Conservation (phyloP, 2,113 vertebrate species). For the Cepphus grylle region DNA sequence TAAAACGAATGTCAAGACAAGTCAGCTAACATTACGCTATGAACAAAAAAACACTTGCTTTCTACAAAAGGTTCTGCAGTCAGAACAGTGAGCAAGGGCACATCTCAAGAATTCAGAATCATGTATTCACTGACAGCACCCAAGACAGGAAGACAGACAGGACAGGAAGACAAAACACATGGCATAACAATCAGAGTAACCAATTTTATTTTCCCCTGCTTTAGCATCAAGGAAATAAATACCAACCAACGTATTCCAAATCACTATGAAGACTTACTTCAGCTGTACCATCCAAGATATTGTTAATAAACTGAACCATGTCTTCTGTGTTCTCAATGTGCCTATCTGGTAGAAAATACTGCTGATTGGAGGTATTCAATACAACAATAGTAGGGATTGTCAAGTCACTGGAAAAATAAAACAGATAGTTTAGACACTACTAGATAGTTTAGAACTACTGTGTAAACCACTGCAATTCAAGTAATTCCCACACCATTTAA, state of each 20-base stretch:
- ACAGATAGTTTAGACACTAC: not conserved
- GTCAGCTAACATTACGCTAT: not conserved
- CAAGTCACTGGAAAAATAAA: slow-evolving; percentile 82
- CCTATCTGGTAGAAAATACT: slow-evolving; percentile 90
- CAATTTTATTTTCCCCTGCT: not conserved
- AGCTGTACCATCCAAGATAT: slow-evolving; percentile 88
- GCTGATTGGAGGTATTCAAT: slow-evolving; percentile 95
- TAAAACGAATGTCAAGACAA: not conserved
- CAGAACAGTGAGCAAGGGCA: not conserved
- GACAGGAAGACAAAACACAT: not conserved
- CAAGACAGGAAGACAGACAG: not conserved
- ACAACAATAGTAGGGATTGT: slow-evolving; percentile 89
- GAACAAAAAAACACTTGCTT: not conserved
- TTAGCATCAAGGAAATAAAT: not conserved
- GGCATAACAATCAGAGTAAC: not conserved
- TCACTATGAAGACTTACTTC: slow-evolving; percentile 73
- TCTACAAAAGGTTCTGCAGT: not conserved
- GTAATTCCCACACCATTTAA: not conserved
- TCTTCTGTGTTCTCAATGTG: slow-evolving; percentile 82
- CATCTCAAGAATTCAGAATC: not conserved
- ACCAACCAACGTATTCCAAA: not conserved
- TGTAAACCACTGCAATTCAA: not conserved
- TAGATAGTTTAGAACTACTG: not conserved
- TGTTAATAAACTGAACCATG: slow-evolving; percentile 90
- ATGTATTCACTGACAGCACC: not conserved